A percentile compares a stretch with the other conserved stretches of the same genome.
These are phyloP conservation scores for Erpornis zantholeuca DNA, from an alignment of 2,113 vertebrate genomes.

Conservation along the genomic window DNA sequence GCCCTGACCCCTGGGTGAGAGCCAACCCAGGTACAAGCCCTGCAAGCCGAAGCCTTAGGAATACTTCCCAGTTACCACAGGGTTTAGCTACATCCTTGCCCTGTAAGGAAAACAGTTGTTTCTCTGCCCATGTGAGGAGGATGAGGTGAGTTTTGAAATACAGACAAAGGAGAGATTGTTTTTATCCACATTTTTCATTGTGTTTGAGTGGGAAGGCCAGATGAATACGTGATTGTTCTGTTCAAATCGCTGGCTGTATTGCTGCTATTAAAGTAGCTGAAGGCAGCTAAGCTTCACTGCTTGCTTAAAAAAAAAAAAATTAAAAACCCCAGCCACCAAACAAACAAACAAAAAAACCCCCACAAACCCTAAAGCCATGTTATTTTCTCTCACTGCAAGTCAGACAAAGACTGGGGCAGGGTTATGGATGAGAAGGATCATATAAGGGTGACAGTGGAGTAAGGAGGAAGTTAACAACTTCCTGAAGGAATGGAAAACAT, in stretches of 20 bases:
- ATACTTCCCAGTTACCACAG: not conserved
- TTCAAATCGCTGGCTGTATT: not conserved
- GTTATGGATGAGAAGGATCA: not conserved
- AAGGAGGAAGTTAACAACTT: not conserved
- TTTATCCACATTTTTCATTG: not conserved
- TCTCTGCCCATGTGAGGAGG: not conserved
- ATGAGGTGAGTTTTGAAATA: not conserved
- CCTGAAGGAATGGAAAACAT: not conserved
- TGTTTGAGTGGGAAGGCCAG: not conserved
- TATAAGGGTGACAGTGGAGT: not conserved
- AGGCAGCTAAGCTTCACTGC: not conserved
- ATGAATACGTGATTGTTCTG: conserved; percentile 7
- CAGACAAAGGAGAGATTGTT: conserved; percentile 39
- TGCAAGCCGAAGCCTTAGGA: not conserved
- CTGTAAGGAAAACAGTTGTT: not conserved
- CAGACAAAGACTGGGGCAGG: not conserved
- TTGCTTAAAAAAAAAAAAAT: not conserved
- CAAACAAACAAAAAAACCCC: not conserved
- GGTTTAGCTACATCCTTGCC: not conserved
- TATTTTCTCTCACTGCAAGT: not conserved
- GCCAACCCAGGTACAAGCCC: accelerated
- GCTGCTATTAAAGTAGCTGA: not conserved
- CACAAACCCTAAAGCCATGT: not conserved
- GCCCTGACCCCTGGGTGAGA: not conserved
- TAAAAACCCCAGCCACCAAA: not conserved